Conservation (phyloP, 2,113 vertebrate genomes). For the Sporophila hypoxantha region DNA sequence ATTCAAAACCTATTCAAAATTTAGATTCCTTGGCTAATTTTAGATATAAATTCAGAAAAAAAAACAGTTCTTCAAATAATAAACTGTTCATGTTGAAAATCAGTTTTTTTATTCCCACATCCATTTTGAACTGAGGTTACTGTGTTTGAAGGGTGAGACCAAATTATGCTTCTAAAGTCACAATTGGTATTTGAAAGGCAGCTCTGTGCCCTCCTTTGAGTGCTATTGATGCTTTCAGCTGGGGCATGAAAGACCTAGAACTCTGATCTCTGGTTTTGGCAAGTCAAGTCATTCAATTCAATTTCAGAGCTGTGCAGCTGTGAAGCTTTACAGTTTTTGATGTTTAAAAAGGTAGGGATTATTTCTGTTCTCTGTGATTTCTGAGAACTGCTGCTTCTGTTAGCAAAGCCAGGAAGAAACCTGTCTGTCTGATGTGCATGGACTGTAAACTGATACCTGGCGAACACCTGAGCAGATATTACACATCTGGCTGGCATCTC, state of each 20-base stretch:
- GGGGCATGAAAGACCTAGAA: conserved; percentile 51
- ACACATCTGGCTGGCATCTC: not conserved
- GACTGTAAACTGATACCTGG: conserved; percentile 15
- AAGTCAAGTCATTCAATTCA: conserved; percentile 37
- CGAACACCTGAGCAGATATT: conserved; percentile 6
- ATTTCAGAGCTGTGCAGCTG: conserved; percentile 31
- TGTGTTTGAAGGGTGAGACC: conserved; percentile 1
- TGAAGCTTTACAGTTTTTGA: conserved; percentile 35
- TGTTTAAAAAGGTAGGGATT: conserved; percentile 40
- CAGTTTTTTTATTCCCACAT: not conserved
- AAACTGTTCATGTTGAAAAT: not conserved
- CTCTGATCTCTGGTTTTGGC: conserved; percentile 55
- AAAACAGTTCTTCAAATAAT: not conserved
- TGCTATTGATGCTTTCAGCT: conserved; percentile 44
- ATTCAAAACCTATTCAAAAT: conserved; percentile 4
- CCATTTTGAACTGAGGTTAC: conserved; percentile 5
- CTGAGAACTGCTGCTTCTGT: conserved; percentile 28
- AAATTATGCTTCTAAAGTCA: not conserved
- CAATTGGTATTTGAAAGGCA: not conserved
- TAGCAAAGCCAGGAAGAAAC: conserved; percentile 33
- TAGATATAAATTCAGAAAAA: not conserved
- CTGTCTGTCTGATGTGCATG: conserved; percentile 38
- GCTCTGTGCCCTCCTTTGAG: conserved; percentile 22
- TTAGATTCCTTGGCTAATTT: not conserved
- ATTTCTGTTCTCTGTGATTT: conserved; percentile 48